Evolutionary conservation across 2,113 vertebrate species (phyloP).

Genomic region (Ciconia boyciana): DNA sequence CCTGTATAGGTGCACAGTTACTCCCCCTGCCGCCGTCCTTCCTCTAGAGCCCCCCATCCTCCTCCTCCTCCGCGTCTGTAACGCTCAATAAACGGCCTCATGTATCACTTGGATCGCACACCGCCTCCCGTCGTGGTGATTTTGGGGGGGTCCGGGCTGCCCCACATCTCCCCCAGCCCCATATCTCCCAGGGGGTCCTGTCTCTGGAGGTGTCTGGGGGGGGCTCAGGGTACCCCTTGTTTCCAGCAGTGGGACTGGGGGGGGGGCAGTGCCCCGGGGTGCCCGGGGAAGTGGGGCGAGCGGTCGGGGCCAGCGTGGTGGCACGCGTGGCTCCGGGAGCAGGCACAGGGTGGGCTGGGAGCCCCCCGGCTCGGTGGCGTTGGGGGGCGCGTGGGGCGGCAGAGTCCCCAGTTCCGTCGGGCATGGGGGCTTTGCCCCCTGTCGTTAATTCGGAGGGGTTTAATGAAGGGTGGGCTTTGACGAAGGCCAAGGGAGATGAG

Average conservation of each 20-base stretch:
- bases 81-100: conserved; percentile 53
- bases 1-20: conserved; percentile 55
- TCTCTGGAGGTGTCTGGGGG: not conserved
- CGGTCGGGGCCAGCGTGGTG: not conserved
- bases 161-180: not conserved
- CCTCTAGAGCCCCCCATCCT: not conserved
- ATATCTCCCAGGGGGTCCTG: not conserved
- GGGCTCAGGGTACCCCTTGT: too few species aligned
- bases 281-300: too few species aligned
- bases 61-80: not conserved
- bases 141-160: not conserved
- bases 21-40: not conserved
- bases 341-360: not conserved
- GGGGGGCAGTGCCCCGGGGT: not conserved
- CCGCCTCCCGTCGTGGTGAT: not conserved
- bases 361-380: not conserved
- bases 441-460: not conserved
- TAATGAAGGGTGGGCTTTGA: not conserved
- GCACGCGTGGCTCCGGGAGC: not conserved
- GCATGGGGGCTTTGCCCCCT: not conserved
- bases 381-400: not conserved
- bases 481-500: not conserved
- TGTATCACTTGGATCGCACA: conserved; percentile 38
- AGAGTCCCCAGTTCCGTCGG: not conserved
- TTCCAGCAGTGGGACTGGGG: not conserved